These are phyloP conservation scores for Heliconius congener DNA, from an alignment of 1,140 invertebrate genomes.

Conservation along the genomic window DNA sequence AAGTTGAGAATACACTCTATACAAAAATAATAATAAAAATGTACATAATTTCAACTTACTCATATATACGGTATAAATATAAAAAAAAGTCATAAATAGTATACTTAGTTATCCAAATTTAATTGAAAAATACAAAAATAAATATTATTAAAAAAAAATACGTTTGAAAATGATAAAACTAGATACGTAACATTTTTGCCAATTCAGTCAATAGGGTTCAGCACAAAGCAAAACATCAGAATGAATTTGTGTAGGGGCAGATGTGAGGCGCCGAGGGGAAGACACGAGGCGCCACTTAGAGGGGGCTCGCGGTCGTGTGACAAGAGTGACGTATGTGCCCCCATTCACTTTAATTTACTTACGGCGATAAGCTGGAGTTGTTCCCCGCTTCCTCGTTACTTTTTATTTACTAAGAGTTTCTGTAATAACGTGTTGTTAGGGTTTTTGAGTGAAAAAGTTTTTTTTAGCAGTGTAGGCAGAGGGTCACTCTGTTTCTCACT, in stretches of 20 bases:
- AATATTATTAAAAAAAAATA: too few species aligned
- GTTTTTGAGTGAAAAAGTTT: neutral
- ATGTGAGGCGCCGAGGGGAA: slow-evolving; percentile 34
- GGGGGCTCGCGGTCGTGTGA: slow-evolving; percentile 16
- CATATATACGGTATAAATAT: neutral
- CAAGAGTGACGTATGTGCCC: slow-evolving; percentile 33
- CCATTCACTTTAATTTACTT: slow-evolving; percentile 34
- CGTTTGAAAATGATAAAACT: neutral
- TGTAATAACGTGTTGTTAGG: neutral
- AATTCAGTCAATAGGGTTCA: slow-evolving; percentile 1
- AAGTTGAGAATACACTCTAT: neutral
- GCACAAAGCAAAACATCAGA: slow-evolving; percentile 25
- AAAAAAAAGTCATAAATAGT: too few species aligned
- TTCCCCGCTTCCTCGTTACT: slow-evolving; percentile 23
- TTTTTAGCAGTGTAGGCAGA: too few species aligned
- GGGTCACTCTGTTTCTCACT: too few species aligned
- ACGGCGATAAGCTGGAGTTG: slow-evolving; percentile 26
- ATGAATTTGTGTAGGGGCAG: slow-evolving; percentile 31
- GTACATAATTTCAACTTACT: neutral
- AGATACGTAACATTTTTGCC: neutral
- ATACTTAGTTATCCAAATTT: too few species aligned
- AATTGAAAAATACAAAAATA: too few species aligned
- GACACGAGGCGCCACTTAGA: slow-evolving; percentile 27
- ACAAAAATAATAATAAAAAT: too few species aligned
- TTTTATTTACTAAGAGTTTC: slow-evolving; percentile 17